phyloP scores from a whole-genome alignment of 2,888 invertebrate species.

The Drosophila leonis region DNA sequence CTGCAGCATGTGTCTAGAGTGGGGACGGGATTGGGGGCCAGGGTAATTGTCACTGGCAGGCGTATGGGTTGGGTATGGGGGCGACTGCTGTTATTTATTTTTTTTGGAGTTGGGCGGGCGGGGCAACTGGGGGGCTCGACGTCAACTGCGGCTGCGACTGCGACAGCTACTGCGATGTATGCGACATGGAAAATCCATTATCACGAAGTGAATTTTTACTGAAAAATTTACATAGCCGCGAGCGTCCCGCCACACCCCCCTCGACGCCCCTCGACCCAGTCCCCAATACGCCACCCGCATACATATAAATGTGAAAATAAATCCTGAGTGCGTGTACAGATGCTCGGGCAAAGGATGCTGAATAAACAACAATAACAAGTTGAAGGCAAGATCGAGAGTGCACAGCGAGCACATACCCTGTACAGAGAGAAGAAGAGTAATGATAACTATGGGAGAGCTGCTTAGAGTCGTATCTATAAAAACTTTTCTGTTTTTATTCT shows the following conservation, averaged over 20 bases:
- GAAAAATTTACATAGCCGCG: constrained; percentile 79
- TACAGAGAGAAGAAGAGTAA: neutral
- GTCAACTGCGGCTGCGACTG: constrained; percentile 31
- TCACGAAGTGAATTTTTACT: constrained; percentile 82
- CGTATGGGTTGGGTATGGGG: neutral
- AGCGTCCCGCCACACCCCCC: constrained; percentile 42
- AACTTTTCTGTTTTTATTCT: too few species aligned
- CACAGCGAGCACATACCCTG: neutral
- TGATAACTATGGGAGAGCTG: neutral
- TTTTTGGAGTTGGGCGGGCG: neutral
- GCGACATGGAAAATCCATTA: constrained; percentile 84
- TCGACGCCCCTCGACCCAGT: neutral
- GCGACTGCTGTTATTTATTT: constrained; percentile 36
- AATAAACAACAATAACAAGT: constrained; percentile 52
- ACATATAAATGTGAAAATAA: constrained; percentile 79
- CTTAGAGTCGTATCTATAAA: too few species aligned
- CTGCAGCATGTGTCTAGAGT: constrained; percentile 38
- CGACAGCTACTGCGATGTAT: constrained; percentile 67
- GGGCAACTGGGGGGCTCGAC: constrained; percentile 35
- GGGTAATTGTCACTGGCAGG: constrained; percentile 71
- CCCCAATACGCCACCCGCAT: constrained; percentile 19
- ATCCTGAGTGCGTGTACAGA: constrained; percentile 77
- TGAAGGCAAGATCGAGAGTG: neutral
- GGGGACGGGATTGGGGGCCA: constrained; percentile 45
- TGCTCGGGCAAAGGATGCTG: constrained; percentile 52